A percentile compares a stretch with the other conserved stretches of the same genome.
Conservation (phyloP, 2,888 invertebrate genomes). For the Euplexia lucipara region DNA sequence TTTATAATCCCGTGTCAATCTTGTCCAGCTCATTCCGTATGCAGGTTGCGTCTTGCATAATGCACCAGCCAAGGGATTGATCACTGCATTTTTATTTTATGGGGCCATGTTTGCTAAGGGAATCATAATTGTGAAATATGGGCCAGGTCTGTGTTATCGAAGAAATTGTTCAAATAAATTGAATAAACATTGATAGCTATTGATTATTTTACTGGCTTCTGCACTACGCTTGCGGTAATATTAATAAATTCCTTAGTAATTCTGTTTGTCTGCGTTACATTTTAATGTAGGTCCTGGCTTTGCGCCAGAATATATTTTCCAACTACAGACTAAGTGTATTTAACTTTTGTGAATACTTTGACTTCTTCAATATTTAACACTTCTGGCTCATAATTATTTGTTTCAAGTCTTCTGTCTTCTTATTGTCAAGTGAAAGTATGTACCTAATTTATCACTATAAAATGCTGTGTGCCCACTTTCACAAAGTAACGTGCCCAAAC, state of each 20-base stretch:
- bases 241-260: slow-evolving; percentile 49
- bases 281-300: slow-evolving; percentile 54
- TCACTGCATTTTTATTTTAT: slow-evolving; percentile 64
- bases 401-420: background rate
- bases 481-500: slow-evolving; percentile 34
- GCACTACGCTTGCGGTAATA: slow-evolving; percentile 46
- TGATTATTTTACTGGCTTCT: slow-evolving; percentile 58
- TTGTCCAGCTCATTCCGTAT: slow-evolving; percentile 65
- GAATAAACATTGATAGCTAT: slow-evolving; percentile 51
- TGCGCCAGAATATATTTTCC: slow-evolving; percentile 48
- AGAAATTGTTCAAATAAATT: slow-evolving; percentile 47
- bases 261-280: slow-evolving; percentile 38
- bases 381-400: background rate
- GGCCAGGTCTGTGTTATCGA: slow-evolving; percentile 53
- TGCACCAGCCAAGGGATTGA: slow-evolving; percentile 62
- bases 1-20: slow-evolving; percentile 59
- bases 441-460: slow-evolving; percentile 28
- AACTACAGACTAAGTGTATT: slow-evolving; percentile 38
- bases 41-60: slow-evolving; percentile 68
- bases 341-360: slow-evolving; percentile 32
- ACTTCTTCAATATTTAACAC: slow-evolving; percentile 8
- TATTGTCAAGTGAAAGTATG: slow-evolving; percentile 43
- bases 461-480: slow-evolving; percentile 48
- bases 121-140: slow-evolving; percentile 63
- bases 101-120: slow-evolving; percentile 52